phyloP scores from a whole-genome alignment of 2,888 invertebrate genomes.

The Thereva unica region DNA sequence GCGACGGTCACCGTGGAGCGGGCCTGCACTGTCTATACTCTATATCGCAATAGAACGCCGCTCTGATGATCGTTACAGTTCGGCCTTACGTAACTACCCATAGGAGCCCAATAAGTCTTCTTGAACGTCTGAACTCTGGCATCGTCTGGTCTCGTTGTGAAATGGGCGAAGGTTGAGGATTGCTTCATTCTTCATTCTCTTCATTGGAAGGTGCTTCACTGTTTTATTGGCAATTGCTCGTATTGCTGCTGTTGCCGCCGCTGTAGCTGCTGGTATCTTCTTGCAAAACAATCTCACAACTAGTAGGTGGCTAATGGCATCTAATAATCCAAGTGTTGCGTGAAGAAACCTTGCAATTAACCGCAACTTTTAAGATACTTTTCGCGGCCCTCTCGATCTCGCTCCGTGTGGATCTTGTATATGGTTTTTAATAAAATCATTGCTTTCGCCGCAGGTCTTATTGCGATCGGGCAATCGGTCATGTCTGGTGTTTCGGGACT shows the following conservation, averaged over 20 bases:
- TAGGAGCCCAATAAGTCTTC: slow-evolving; percentile 17
- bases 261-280: slow-evolving; percentile 16
- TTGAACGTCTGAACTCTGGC: slow-evolving; percentile 27
- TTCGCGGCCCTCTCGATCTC: slow-evolving; percentile 4
- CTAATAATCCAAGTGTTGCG: slow-evolving; percentile 16
- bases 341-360: slow-evolving; percentile 26
- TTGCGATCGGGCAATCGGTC: slow-evolving; percentile 2
- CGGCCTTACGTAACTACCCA: slow-evolving; percentile 20
- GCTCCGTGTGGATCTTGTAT: background rate
- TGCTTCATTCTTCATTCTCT: slow-evolving; percentile 7
- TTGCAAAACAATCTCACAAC: slow-evolving; percentile 15
- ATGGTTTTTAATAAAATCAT: slow-evolving; percentile 14
- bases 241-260: background rate
- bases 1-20: slow-evolving; percentile 3
- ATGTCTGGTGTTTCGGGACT: slow-evolving; percentile 6
- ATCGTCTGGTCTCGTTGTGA: slow-evolving; percentile 14
- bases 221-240: background rate
- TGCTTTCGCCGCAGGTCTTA: slow-evolving; percentile 17
- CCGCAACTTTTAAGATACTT: slow-evolving; percentile 16
- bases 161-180: slow-evolving; percentile 32
- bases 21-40: background rate
- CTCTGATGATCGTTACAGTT: slow-evolving; percentile 31
- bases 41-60: slow-evolving; percentile 15
- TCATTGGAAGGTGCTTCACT: slow-evolving; percentile 4
- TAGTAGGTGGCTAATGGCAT: slow-evolving; percentile 15